Percentiles rank a stretch among this genome's conserved stretches.
phyloP scores from a whole-genome alignment of 1,140 invertebrate species.

The Apolygus lucorum region DNA sequence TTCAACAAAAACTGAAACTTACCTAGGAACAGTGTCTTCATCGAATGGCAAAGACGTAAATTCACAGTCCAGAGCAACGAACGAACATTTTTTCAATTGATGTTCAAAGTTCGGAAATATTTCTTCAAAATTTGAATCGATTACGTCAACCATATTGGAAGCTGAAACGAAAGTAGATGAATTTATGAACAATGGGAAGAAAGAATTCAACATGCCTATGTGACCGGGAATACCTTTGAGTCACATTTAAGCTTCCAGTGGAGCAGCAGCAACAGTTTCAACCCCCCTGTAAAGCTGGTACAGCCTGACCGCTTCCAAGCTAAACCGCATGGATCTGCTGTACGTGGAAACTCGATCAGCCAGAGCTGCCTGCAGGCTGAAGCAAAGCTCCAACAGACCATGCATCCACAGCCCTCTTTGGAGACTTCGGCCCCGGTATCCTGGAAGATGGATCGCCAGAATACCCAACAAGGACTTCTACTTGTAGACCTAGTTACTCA shows the following conservation, averaged over 20 bases:
- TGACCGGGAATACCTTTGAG: background rate
- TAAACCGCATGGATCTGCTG: too few species aligned
- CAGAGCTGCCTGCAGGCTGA: too few species aligned
- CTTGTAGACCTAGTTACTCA: too few species aligned
- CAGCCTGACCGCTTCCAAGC: too few species aligned
- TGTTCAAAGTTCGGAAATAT: background rate
- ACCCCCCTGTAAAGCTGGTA: too few species aligned
- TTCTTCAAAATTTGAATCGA: background rate
- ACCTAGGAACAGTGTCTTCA: too few species aligned
- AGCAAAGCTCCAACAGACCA: background rate
- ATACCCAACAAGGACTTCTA: background rate
- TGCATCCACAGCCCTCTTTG: background rate
- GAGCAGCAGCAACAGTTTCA: too few species aligned
- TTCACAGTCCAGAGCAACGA: conserved; percentile 7
- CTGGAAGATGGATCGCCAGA: background rate
- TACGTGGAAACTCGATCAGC: too few species aligned
- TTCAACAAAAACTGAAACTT: too few species aligned
- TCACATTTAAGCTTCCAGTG: too few species aligned
- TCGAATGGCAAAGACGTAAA: conserved; percentile 1
- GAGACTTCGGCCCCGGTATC: background rate
- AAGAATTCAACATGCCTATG: background rate
- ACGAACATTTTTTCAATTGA: background rate
- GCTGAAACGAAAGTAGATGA: too few species aligned
- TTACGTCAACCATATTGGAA: background rate
- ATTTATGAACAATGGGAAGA: background rate